A percentile compares a stretch with the other conserved stretches of the same genome.
Conservation (phyloP, 2,888 invertebrate species). For the Nymphalis c-album region DNA sequence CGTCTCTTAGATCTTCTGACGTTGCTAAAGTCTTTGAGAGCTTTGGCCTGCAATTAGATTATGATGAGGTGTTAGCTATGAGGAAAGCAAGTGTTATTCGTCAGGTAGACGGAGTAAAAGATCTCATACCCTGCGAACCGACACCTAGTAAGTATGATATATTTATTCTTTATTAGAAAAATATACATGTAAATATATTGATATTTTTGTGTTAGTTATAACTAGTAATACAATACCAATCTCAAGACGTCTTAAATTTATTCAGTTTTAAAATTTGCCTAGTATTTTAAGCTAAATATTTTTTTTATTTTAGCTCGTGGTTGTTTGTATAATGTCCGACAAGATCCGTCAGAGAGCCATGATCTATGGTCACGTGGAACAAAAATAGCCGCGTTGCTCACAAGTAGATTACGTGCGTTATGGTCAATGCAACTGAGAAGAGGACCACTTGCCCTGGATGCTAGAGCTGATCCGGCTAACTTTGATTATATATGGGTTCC, state of each 20-base stretch:
- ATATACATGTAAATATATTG: background rate
- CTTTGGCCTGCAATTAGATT: conserved; percentile 57
- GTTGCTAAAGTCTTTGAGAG: conserved; percentile 59
- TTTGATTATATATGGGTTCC: conserved; percentile 87
- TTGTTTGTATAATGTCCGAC: conserved; percentile 88
- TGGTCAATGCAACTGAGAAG: conserved; percentile 76
- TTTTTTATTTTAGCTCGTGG: conserved; percentile 75
- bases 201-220: background rate
- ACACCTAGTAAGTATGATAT: conserved; percentile 60
- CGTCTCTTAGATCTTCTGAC: conserved; percentile 54
- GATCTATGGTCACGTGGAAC: conserved; percentile 82
- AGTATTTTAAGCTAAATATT: background rate
- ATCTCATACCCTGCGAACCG: conserved; percentile 62
- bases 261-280: background rate
- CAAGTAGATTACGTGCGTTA: conserved; percentile 65
- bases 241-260: background rate
- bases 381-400: conserved; percentile 68
- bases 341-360: conserved; percentile 90
- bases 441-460: conserved; percentile 70
- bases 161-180: background rate
- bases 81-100: conserved; percentile 58
- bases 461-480: conserved; percentile 84
- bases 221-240: background rate
- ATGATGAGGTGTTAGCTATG: conserved; percentile 52
- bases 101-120: conserved; percentile 59